Evolutionary conservation across 2,113 vertebrate species (phyloP), one percentile per base, ranked within the genome.

Genomic region (Lynx canadensis): DNA sequence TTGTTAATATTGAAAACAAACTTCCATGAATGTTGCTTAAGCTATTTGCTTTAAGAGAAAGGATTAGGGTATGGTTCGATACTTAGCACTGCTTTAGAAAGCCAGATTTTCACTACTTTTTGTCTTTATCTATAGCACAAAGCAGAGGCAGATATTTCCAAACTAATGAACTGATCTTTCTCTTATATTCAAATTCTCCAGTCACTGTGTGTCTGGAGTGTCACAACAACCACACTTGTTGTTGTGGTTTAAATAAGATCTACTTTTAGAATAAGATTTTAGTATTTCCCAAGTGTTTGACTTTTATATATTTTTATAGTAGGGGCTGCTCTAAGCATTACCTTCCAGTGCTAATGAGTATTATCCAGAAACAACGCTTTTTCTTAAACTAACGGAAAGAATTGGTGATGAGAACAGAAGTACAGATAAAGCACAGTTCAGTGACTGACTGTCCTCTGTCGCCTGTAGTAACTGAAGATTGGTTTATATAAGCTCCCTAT

Each of bases 351-450:
- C 66, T 91, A 68, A 81, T 66, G 38, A 89, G 4, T 71, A 76
- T 91, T 73, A 86, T 89, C 60, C 41, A 68, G 29, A 85, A 86
- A 88, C 21, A 63, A 85, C 38, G 14, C 52, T 93, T 96, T 96
- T 89, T 36, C 96, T 95, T 81, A 87, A 83, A 76, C 38, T 48
- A 91, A 88, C 88, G 68, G 69, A 90, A 93, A 50, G 74, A 92
- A 78, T 33, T 36, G 66, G 83, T 80, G 38, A 68, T 41, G 68
- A 82, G 89, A 84, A 96, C 81, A 27, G 65, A 92, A 45, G 36
- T 92, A 52, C 0, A 81, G 89, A 96, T 38, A 96, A 86, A 95
- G 71, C 65, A n/a, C 55, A 95, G 88, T 96, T 97, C 89, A 88
- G n/a, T 8, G 60, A 48, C 33, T 88, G 89, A 92, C 65, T 87